These are phyloP conservation scores for Melanaphis sacchari DNA, from an alignment of 1,140 invertebrate genomes.

Conservation along the genomic window DNA sequence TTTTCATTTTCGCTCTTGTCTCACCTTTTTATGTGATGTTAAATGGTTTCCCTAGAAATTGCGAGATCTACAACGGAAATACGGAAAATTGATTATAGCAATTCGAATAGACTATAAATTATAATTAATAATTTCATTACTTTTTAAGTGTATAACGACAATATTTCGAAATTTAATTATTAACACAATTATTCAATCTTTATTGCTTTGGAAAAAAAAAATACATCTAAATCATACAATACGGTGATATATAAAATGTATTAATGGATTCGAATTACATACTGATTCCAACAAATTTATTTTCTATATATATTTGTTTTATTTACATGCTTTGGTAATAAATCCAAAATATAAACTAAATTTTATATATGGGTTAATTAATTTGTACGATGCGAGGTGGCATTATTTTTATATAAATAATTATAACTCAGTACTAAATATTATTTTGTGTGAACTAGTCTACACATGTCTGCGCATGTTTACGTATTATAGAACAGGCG, in stretches of 20 bases:
- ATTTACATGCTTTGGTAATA: not conserved
- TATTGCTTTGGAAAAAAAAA: not conserved
- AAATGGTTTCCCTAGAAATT: not conserved
- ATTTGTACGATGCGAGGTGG: not conserved
- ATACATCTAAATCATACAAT: not conserved
- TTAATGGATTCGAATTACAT: not conserved
- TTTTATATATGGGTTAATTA: not conserved
- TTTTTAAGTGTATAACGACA: not conserved
- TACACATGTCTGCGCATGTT: no score
- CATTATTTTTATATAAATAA: not conserved
- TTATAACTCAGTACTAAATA: not conserved
- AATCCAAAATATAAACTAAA: no score
- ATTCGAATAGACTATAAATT: not conserved
- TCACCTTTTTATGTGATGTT: not conserved
- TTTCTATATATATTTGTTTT: not conserved
- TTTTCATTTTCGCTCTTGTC: conserved; percentile 21
- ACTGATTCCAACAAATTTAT: not conserved
- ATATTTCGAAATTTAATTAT: not conserved
- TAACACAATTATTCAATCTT: not conserved
- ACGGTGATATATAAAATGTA: not conserved
- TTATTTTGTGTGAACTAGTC: not conserved
- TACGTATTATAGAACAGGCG: no score
- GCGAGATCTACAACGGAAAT: not conserved
- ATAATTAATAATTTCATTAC: not conserved
- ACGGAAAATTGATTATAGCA: not conserved